A percentile compares a stretch with the other conserved stretches of the same genome.
phyloP scores from a whole-genome alignment of 2,797 vertebrate genomes.

The Chelon labrosus region DNA sequence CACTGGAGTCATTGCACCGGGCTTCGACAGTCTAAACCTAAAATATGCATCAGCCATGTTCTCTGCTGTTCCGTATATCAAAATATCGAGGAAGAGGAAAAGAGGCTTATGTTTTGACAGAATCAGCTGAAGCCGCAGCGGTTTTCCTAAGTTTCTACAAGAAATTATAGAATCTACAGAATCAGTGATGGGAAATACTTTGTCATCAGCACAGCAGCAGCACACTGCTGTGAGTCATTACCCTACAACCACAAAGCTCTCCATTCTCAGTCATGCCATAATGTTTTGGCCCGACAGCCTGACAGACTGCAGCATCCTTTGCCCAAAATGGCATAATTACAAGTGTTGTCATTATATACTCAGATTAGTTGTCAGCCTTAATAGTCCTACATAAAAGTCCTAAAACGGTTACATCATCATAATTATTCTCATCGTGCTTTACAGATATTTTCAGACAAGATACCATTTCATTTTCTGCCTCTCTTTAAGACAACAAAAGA shows the following conservation, averaged over 20 bases:
- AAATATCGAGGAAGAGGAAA: conserved; percentile 45
- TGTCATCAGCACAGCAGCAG: conserved; percentile 60
- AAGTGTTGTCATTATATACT: conserved; percentile 59
- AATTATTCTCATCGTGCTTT: conserved; percentile 37
- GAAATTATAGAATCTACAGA: conserved; percentile 55
- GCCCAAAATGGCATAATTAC: conserved; percentile 62
- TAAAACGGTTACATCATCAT: conserved; percentile 52
- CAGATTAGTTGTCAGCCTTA: conserved; percentile 50
- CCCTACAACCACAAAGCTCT: conserved; percentile 65
- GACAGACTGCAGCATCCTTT: conserved; percentile 64
- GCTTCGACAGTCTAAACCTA: too few species aligned
- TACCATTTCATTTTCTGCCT: conserved; percentile 36
- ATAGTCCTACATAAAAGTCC: conserved; percentile 43
- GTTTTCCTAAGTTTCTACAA: conserved; percentile 57
- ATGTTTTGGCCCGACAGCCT: conserved; percentile 61
- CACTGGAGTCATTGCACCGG: too few species aligned
- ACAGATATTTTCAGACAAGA: conserved; percentile 32
- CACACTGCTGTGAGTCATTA: conserved; percentile 72
- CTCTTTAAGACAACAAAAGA: conserved; percentile 35
- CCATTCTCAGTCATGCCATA: conserved; percentile 71
- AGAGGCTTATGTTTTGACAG: conserved; percentile 57
- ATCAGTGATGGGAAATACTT: conserved; percentile 72
- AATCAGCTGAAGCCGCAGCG: conserved; percentile 47
- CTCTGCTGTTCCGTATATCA: conserved; percentile 23
- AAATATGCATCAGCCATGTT: conserved; percentile 2